Evolutionary conservation across 2,888 invertebrate species (phyloP).

Genomic region (Hirtodrosophila trivittata): DNA sequence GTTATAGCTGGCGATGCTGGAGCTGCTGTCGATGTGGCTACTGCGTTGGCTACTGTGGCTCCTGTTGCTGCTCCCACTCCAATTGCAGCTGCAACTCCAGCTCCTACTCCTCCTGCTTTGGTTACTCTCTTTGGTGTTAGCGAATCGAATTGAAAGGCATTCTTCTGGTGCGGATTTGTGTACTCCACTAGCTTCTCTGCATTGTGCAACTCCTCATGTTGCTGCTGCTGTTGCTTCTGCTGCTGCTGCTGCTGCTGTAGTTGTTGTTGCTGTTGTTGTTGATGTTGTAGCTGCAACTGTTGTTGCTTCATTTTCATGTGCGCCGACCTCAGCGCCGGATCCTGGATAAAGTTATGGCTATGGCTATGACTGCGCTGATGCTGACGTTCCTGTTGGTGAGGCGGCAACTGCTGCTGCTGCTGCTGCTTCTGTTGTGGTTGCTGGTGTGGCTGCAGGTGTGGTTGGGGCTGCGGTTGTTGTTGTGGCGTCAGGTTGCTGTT

Average conservation of each 20-base stretch:
- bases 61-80: conserved; percentile 8
- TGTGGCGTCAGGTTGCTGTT: conserved; percentile 33
- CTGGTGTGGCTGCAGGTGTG: conserved; percentile 32
- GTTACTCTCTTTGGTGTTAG: conserved; percentile 83
- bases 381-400: conserved; percentile 43
- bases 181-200: conserved; percentile 83
- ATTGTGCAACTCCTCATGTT: conserved; percentile 82
- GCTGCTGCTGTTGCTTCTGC: conserved; percentile 49
- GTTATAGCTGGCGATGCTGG: conserved; percentile 51
- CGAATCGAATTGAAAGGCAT: conserved; percentile 84
- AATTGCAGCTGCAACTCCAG: conserved; percentile 17
- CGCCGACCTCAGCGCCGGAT: conserved; percentile 60
- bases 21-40: conserved; percentile 23
- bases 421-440: conserved; percentile 39
- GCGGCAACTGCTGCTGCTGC: conserved; percentile 24
- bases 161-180: conserved; percentile 82
- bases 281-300: conserved; percentile 28
- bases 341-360: conserved; percentile 64
- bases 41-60: conserved; percentile 22
- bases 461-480: conserved; percentile 17
- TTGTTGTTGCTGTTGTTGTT: conserved; percentile 32
- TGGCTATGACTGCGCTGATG: conserved; percentile 71
- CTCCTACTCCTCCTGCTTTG: conserved; percentile 55
- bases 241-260: conserved; percentile 50
- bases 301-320: conserved; percentile 69